Base-by-base conservation (phyloP, 35 echinoderm and acorn worm species). In the Ophioderma brevispina region DNA sequence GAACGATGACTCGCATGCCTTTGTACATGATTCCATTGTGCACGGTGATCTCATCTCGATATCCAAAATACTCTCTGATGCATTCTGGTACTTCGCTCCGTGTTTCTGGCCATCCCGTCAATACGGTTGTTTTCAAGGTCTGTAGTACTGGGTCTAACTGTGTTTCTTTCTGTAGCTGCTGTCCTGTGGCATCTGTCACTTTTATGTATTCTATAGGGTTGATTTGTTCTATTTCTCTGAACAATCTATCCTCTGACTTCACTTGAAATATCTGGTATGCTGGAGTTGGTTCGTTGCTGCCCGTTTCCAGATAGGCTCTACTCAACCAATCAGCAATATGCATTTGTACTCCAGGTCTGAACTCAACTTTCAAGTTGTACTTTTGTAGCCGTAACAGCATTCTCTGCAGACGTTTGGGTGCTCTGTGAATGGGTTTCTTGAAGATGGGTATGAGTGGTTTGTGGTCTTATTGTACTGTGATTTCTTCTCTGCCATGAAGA, bases 361-460 rank as follows among this genome's bases (percentile, higher is more conserved):
- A 88, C 30, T 36, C 1, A 14, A 92, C 28, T 0, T 80, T 31
- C 0, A 87, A 81, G 30, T 87, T 38, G 80, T 97, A 97, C 37
- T 82, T 97, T 63, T 93, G 87, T 17, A 93, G 38, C 10, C 87
- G 35, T 18, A 96, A 55, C n/a, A 81, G n/a, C 94, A 96, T 96
- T 56, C 87, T 70, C 55, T 96, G 94, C 14, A 96, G 86, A 10
- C 82, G 32, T 37, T 93, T 93, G 34, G 94, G 87, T 4, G 87
- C 84, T 19, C n/a, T 39, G n/a, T 85, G 50, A 28, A 93, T 64
- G 0, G 87, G 81, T 59, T 96, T 90, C 41, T 32, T 36, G 56
- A 90, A 94, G 31, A 96, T 90, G 11, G 86, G 63, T 59, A 93
- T 59, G 19, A 93, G 35, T 1, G 81, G 94, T 52, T 90, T 96